These are phyloP conservation scores for Eurystomus gularis DNA, from an alignment of 2,113 vertebrate genomes.

Conservation along the genomic window DNA sequence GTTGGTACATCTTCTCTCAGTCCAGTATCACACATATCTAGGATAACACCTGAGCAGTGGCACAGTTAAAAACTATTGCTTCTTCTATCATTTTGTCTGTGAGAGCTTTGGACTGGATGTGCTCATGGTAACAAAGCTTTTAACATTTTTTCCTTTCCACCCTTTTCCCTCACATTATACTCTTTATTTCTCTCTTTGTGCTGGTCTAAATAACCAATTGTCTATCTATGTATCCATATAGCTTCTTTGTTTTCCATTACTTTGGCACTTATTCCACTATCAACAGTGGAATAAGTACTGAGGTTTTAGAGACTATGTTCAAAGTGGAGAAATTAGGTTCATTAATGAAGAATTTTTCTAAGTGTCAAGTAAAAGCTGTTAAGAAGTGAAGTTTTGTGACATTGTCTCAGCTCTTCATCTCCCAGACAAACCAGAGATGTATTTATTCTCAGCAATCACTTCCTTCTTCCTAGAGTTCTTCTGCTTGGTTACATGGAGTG, in stretches of 20 bases:
- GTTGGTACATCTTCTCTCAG: not conserved
- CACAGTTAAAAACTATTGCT: not conserved
- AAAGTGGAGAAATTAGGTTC: not conserved
- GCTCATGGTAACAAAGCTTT: not conserved
- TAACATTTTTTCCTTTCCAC: not conserved
- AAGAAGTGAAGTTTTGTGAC: not conserved
- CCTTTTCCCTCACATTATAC: not conserved
- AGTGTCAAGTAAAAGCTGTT: not conserved
- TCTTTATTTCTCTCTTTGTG: not conserved
- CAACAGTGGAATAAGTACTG: not conserved
- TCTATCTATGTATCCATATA: not conserved
- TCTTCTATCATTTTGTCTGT: not conserved
- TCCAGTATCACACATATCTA: not conserved
- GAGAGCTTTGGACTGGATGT: not conserved
- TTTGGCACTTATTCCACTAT: not conserved
- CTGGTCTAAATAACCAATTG: not conserved
- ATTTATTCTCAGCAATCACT: not conserved
- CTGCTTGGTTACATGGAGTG: not conserved
- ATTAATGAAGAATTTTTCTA: not conserved
- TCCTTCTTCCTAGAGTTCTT: not conserved
- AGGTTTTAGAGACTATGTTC: not conserved
- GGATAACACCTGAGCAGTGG: not conserved
- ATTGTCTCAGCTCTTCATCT: not conserved
- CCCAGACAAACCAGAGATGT: not conserved
- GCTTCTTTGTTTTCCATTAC: not conserved